phyloP scores from a whole-genome alignment of 64 coral and sea anemone genomes.

The Orbicella faveolata region DNA sequence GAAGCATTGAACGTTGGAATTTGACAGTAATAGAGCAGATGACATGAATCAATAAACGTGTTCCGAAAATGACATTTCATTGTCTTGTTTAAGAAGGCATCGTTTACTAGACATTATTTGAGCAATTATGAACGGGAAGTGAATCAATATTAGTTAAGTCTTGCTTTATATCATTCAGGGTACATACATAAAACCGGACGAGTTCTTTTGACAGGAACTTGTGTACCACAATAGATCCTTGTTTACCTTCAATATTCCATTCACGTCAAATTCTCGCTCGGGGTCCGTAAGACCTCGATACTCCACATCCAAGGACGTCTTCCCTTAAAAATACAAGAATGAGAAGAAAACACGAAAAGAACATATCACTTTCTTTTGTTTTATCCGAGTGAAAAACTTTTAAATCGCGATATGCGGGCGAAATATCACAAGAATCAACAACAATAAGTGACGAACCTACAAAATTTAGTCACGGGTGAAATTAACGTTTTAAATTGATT shows the following conservation, averaged over 20 bases:
- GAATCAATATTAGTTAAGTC: too few species aligned
- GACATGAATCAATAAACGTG: too few species aligned
- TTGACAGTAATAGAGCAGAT: too few species aligned
- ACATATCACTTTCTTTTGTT: neutral
- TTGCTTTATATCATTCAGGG: too few species aligned
- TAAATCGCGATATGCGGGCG: too few species aligned
- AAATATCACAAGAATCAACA: neutral
- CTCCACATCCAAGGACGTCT: neutral
- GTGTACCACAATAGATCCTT: neutral
- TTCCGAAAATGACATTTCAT: too few species aligned
- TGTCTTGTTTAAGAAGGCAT: too few species aligned
- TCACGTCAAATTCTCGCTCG: conserved; percentile 49
- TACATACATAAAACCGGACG: too few species aligned
- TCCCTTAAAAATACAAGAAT: neutral
- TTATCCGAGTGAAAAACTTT: neutral
- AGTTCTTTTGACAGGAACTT: neutral
- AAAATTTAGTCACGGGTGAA: conserved; percentile 9
- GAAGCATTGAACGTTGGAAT: neutral
- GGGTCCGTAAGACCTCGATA: neutral
- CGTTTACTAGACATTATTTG: too few species aligned
- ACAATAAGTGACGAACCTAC: neutral
- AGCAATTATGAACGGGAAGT: too few species aligned
- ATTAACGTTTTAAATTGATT: neutral
- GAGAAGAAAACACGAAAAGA: neutral
- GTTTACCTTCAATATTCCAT: conserved; percentile 44